Conservation (phyloP, 2,888 invertebrate species). For the Mesorhabditis sp. region DNA sequence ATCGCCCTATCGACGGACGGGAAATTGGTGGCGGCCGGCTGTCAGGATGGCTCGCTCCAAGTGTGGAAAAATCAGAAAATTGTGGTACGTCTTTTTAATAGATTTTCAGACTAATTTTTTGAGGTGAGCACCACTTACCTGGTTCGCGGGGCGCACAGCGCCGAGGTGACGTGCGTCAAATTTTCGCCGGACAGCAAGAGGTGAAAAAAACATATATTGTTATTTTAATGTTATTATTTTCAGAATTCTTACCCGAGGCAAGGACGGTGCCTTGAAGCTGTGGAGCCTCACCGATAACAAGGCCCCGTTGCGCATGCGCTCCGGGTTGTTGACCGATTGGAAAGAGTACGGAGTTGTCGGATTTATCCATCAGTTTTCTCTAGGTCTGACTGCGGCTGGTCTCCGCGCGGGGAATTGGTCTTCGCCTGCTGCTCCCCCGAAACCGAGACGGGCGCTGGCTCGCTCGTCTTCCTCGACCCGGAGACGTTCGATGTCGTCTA, state of each 20-base stretch:
- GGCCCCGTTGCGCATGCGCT: conserved; percentile 71
- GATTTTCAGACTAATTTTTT: conserved; percentile 7
- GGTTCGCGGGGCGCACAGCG: conserved; percentile 67
- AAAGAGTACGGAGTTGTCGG: conserved; percentile 58
- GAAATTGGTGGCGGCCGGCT: conserved; percentile 81
- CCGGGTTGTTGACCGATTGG: conserved; percentile 76
- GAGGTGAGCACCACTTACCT: conserved; percentile 76
- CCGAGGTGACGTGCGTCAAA: conserved; percentile 68
- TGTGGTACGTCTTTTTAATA: conserved; percentile 66
- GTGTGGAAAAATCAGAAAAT: conserved; percentile 92
- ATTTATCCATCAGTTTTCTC: conserved; percentile 20
- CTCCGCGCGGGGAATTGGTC: conserved; percentile 84
- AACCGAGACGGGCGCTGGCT: conserved; percentile 64
- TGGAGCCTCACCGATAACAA: conserved; percentile 77
- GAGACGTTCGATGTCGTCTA: conserved; percentile 74
- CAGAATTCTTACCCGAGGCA: conserved; percentile 24
- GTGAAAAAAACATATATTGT: conserved; percentile 12
- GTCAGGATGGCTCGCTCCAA: conserved; percentile 89
- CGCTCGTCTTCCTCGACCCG: conserved; percentile 76
- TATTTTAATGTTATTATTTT: neutral
- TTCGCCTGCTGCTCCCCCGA: conserved; percentile 81
- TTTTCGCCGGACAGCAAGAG: conserved; percentile 75
- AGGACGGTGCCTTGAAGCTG: conserved; percentile 85
- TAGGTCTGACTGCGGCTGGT: conserved; percentile 72
- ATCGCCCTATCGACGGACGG: conserved; percentile 53